These are phyloP conservation scores for Dryococelus australis DNA, from an alignment of 2,888 invertebrate species.

Conservation along the genomic window DNA sequence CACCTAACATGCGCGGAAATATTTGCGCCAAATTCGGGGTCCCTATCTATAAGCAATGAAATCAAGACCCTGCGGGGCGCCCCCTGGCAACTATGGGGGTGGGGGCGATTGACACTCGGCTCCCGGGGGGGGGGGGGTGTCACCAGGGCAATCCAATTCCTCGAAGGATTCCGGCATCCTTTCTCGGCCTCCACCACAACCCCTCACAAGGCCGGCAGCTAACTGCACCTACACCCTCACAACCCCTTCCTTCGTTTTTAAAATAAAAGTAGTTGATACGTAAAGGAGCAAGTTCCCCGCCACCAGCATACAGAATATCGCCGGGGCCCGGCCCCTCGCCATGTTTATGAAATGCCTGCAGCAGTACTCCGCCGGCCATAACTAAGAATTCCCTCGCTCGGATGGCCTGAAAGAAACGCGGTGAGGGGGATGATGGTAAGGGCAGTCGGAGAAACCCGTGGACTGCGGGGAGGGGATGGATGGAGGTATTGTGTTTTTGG, in stretches of 20 bases:
- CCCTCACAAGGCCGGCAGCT: background rate
- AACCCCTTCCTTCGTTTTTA: background rate
- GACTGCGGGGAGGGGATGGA: background rate
- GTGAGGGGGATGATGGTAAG: background rate
- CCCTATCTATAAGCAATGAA: too few relatives aligned
- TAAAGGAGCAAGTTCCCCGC: background rate
- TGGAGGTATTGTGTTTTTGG: background rate
- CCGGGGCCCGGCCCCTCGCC: background rate
- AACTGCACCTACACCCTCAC: background rate
- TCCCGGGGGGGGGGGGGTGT: background rate
- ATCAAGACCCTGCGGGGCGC: too few relatives aligned
- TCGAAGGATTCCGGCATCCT: background rate
- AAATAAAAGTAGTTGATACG: background rate
- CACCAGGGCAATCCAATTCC: background rate
- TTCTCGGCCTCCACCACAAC: background rate
- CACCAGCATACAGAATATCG: background rate
- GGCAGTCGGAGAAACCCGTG: background rate
- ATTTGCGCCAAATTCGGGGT: too few relatives aligned
- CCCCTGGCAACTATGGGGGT: too few relatives aligned
- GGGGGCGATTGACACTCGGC: too few relatives aligned
- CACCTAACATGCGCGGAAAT: too few relatives aligned
- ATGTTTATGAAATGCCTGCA: background rate
- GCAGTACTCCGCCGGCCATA: background rate
- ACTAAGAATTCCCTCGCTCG: slow-evolving; percentile 9
- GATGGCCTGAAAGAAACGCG: background rate